A percentile compares a stretch with the other conserved stretches of the same genome.
Conservation (phyloP, 2,888 invertebrate genomes). For the Microplitis deprimator region DNA sequence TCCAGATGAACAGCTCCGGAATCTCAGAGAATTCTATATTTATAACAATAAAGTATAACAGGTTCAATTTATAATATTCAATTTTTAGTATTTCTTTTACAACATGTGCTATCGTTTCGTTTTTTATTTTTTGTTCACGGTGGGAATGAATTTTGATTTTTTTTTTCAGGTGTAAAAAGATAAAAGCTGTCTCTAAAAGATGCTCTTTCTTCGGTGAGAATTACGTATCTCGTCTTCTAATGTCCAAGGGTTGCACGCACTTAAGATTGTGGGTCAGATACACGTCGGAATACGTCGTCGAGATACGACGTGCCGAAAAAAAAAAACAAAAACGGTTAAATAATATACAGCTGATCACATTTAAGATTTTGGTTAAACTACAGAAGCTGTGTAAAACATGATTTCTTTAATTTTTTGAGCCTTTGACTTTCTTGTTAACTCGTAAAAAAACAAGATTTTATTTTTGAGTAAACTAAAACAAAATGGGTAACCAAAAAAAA, state of each 20-base stretch:
- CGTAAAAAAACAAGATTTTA: not conserved
- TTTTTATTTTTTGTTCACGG: not conserved
- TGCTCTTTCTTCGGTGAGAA: not conserved
- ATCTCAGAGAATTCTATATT: not conserved
- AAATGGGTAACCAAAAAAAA: too few relatives aligned
- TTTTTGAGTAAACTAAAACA: too few relatives aligned
- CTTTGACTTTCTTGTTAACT: not conserved
- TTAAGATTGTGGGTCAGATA: slow-evolving; percentile 60
- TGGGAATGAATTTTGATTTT: slow-evolving; percentile 9
- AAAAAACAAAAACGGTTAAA: slow-evolving; percentile 26
- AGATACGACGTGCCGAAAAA: slow-evolving; percentile 9
- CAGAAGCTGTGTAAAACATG: not conserved
- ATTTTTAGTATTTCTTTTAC: not conserved
- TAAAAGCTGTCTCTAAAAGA: slow-evolving; percentile 10
- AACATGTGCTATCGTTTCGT: not conserved
- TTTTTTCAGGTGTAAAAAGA: not conserved
- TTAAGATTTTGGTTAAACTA: not conserved
- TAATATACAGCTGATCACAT: not conserved
- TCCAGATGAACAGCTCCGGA: not conserved
- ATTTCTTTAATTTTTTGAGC: not conserved
- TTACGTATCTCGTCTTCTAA: not conserved
- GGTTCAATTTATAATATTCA: not conserved
- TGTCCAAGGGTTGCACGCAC: slow-evolving; percentile 51
- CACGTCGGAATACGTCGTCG: slow-evolving; percentile 42
- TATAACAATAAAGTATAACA: not conserved